phyloP scores from a whole-genome alignment of 1,140 invertebrate species.

The Muscidifurax raptorellus region DNA sequence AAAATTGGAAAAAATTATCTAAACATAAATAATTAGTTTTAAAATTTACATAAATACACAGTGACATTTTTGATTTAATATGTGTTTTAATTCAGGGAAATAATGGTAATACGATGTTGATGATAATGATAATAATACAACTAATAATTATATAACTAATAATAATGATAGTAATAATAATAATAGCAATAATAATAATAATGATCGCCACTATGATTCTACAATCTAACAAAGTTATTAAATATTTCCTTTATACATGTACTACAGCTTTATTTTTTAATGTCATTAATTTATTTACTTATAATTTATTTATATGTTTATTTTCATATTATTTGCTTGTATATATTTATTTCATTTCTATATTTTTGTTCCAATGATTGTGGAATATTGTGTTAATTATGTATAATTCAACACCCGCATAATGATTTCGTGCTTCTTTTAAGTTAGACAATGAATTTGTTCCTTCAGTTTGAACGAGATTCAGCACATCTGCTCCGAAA shows the following conservation, averaged over 20 bases:
- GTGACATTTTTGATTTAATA: constrained; percentile 47
- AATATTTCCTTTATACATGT: constrained; percentile 56
- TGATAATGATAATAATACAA: constrained; percentile 44
- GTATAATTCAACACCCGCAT: constrained; percentile 46
- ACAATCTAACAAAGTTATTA: constrained; percentile 52
- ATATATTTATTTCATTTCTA: constrained; percentile 43
- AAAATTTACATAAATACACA: constrained; percentile 54
- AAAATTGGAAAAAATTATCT: constrained; percentile 49
- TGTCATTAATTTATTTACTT: constrained; percentile 52
- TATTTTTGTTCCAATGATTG: constrained; percentile 46
- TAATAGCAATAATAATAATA: constrained; percentile 43
- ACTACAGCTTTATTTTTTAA: constrained; percentile 48
- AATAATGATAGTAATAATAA: constrained; percentile 35
- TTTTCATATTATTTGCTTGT: constrained; percentile 50
- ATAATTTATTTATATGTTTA: constrained; percentile 51
- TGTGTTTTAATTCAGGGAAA: constrained; percentile 50
- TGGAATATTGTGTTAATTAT: constrained; percentile 51
- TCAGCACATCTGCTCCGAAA: neutral
- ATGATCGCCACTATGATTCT: constrained; percentile 51
- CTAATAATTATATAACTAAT: constrained; percentile 48
- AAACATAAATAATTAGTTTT: constrained; percentile 47
- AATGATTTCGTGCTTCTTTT: constrained; percentile 52
- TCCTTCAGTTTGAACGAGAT: neutral
- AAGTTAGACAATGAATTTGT: constrained; percentile 21
- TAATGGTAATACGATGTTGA: constrained; percentile 50